phyloP scores from a whole-genome alignment of 2,888 invertebrate species.

The Folsomia manolachei region DNA sequence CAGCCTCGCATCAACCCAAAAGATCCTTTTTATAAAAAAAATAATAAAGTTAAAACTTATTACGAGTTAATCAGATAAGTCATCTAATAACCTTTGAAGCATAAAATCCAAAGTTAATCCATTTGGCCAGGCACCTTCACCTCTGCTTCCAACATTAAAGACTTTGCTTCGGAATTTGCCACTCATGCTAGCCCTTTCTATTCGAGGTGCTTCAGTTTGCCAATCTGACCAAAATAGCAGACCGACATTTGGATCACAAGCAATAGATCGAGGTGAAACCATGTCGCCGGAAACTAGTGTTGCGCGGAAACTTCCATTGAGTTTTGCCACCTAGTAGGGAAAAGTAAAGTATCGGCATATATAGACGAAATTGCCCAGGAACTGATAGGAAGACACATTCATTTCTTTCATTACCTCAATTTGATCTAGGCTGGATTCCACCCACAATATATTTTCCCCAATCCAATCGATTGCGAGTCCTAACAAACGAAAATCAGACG shows the following conservation, averaged over 20 bases:
- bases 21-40: constrained; percentile 67
- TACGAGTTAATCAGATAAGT: no score
- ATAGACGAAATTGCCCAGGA: constrained; percentile 76
- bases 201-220: constrained; percentile 64
- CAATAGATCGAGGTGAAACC: constrained; percentile 79
- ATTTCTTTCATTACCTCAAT: constrained; percentile 83
- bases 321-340: no score
- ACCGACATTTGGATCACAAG: constrained; percentile 67
- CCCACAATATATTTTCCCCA: constrained; percentile 82
- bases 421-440: constrained; percentile 77
- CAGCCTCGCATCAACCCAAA: constrained; percentile 84
- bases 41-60: no score
- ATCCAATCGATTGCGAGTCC: constrained; percentile 88
- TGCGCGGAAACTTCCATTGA: constrained; percentile 71
- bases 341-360: no score
- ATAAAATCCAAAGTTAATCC: constrained; percentile 76
- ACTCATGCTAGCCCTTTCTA: constrained; percentile 77
- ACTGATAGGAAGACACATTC: constrained; percentile 69
- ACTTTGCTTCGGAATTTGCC: constrained; percentile 65
- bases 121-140: constrained; percentile 75
- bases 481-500: no score
- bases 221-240: constrained; percentile 85
- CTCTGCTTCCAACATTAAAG: constrained; percentile 60
- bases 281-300: constrained; percentile 77
- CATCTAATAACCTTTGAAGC: no score